phyloP scores from a whole-genome alignment of 2,113 vertebrate species.

The Phalacrocorax carbo region DNA sequence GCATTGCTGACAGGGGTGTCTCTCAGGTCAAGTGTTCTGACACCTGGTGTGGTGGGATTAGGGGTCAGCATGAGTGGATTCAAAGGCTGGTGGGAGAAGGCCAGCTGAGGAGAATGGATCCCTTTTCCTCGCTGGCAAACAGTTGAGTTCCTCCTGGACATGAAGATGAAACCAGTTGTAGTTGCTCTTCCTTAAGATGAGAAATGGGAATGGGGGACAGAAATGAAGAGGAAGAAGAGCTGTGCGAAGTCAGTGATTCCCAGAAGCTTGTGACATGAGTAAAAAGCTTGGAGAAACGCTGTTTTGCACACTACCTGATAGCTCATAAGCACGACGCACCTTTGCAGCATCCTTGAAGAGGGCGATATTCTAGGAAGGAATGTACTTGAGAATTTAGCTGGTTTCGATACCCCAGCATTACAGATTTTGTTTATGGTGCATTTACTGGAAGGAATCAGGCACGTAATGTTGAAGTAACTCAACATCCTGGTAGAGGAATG shows the following conservation, averaged over 20 bases:
- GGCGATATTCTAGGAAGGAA: not conserved
- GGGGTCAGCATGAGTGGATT: not conserved
- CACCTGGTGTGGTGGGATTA: not conserved
- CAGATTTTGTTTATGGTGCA: not conserved
- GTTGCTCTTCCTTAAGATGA: not conserved
- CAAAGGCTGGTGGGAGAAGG: not conserved
- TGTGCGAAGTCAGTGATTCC: not conserved
- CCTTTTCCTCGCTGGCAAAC: not conserved
- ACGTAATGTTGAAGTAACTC: not conserved
- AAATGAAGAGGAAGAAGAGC: not conserved
- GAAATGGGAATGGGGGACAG: not conserved
- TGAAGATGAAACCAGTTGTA: not conserved
- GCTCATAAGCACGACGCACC: not conserved
- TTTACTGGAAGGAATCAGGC: not conserved
- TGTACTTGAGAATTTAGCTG: not conserved
- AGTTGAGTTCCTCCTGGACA: not conserved
- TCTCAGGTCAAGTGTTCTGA: not conserved
- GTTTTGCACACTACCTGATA: accelerated
- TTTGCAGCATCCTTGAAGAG: not conserved
- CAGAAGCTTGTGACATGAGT: not conserved
- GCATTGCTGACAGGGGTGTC: not conserved
- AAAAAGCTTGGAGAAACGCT: not conserved
- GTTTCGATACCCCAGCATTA: not conserved
- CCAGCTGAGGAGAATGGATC: not conserved
- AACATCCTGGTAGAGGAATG: not conserved